A percentile compares a stretch with the other conserved stretches of the same genome.
Evolutionary conservation across 1,140 invertebrate species (phyloP).

Genomic region (Pseudomyrmex dendroicus): DNA sequence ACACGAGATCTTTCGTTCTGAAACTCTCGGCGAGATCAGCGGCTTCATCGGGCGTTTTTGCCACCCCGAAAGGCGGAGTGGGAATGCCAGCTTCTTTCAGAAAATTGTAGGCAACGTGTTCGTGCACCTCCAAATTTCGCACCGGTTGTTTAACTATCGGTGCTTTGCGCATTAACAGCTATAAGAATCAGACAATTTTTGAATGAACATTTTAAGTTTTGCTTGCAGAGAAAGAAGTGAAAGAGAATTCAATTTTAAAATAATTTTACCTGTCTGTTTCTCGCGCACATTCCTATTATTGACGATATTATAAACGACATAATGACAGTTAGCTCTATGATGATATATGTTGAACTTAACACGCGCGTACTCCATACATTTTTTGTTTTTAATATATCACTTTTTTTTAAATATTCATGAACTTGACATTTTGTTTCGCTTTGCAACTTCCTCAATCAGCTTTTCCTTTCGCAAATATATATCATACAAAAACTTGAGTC

Average conservation of each 20-base stretch:
- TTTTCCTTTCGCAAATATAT: background rate
- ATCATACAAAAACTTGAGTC: slow-evolving; percentile 26
- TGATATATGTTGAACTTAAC: background rate
- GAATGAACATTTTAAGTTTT: slow-evolving; percentile 5
- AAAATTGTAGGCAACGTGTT: slow-evolving; percentile 96
- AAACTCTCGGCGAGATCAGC: slow-evolving; percentile 91
- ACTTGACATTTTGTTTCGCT: background rate
- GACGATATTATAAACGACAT: slow-evolving; percentile 32
- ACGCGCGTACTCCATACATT: background rate
- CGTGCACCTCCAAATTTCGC: slow-evolving; percentile 96
- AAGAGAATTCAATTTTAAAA: background rate
- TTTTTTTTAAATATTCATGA: background rate
- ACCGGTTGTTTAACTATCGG: slow-evolving; percentile 86
- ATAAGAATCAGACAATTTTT: background rate
- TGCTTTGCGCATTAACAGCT: slow-evolving; percentile 82
- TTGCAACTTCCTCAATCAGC: background rate
- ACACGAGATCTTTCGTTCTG: slow-evolving; percentile 93
- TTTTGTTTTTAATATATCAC: no score
- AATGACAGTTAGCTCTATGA: slow-evolving; percentile 2
- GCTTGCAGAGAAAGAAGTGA: background rate
- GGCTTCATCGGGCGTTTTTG: slow-evolving; percentile 93
- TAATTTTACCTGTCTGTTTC: slow-evolving; percentile 53
- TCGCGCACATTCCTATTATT: background rate
- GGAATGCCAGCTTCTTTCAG: slow-evolving; percentile 94
- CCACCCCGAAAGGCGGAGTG: slow-evolving; percentile 97